Conservation (phyloP, 2,888 invertebrate species). For the Latrodectus elegans region DNA sequence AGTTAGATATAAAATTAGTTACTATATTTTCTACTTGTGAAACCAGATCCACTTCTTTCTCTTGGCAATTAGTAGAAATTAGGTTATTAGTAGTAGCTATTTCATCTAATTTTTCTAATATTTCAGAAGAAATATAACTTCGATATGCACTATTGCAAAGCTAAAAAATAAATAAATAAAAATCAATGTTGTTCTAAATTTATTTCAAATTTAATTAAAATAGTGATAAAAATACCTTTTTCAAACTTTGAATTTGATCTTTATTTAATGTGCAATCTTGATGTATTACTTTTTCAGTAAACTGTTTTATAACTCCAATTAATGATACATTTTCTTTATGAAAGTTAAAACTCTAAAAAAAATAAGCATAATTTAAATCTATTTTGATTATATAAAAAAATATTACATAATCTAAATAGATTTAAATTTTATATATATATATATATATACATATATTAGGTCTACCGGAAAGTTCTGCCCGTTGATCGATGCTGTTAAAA, state of each 20-base stretch:
- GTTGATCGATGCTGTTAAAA: too few relatives aligned
- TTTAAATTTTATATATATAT: too few relatives aligned
- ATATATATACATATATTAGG: too few relatives aligned
- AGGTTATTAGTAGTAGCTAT: neutral
- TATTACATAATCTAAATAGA: too few relatives aligned
- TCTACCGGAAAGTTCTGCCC: too few relatives aligned
- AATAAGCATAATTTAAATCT: neutral
- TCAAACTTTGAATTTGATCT: neutral
- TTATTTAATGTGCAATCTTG: neutral
- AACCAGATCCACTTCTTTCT: slow-evolving; percentile 26
- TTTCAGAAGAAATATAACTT: neutral
- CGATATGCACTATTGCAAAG: neutral
- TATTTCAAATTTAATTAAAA: neutral
- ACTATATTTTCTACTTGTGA: slow-evolving; percentile 42
- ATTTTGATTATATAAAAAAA: too few relatives aligned
- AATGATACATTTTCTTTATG: slow-evolving; percentile 35
- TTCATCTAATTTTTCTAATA: neutral
- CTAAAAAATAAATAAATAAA: neutral
- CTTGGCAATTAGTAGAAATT: neutral
- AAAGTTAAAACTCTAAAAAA: slow-evolving; percentile 38
- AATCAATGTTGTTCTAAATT: neutral
- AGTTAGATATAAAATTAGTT: slow-evolving; percentile 11
- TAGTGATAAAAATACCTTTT: neutral
- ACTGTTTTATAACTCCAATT: slow-evolving; percentile 31
- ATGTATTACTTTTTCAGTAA: slow-evolving; percentile 32